Base-by-base conservation (phyloP, 2,113 vertebrate genomes). In the Scomber japonicus region DNA sequence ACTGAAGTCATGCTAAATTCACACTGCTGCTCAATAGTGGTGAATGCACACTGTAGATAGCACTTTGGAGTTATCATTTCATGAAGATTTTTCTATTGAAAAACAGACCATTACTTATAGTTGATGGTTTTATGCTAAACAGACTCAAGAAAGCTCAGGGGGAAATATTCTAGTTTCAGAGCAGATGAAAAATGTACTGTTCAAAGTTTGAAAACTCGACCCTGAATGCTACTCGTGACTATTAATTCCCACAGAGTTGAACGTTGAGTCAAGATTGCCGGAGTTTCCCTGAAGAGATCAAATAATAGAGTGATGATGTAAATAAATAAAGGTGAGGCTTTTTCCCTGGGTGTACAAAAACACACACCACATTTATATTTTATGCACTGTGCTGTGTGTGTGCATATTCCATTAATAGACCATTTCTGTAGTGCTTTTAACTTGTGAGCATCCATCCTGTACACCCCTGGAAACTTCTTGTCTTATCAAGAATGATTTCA, bases 121-220 rank as follows among this genome's bases (percentile, higher is more conserved):
- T 64, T 75, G 78, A 75, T 76, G 70, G 71, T 74, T 67, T 60
- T 64, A 82, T 85, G 65, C 80, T 68, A 85, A 90, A 80, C 1
- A 73, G 30, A 15, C 31, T 61, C 30, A 30, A 16, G 46, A 73
- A 71, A 49, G 27, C 71, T 83, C 67, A 75, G 57, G 63, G 51
- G 68, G 46, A 74, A 73, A 56, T 71, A 78, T 75, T 85, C 50
- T 90, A 83, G 24, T 83, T 85, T 67, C 71, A 21, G 51, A 82
- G 30, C 19, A 57, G 55, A 85, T 90, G 84, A 88, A 90, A 87
- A 81, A 87, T 87, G 86, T 67, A 76, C 48, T 64, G 64, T 78
- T 61, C 48, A 81, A 82, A 69, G 53, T 70, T 67, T 76, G 77
- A 76, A 86, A 76, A 76, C 15, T 21, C 56, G 14, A 74, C 61